Base-by-base conservation (phyloP, 2,113 vertebrate species). In the Corythaeola cristata region DNA sequence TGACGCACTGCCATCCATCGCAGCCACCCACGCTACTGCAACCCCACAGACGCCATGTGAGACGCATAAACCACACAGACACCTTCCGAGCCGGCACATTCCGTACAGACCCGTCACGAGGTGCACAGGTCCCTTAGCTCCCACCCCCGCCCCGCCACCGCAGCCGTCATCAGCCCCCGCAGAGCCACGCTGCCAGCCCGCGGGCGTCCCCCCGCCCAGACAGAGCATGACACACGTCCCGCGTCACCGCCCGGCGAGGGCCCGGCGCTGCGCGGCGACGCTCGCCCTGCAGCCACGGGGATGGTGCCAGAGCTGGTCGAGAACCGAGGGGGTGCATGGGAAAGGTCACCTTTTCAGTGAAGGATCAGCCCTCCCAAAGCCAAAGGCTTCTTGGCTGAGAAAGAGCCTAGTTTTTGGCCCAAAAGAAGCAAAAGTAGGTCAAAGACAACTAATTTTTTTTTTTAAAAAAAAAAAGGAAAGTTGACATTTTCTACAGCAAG, bases 11-110 rank as follows among this genome's bases (percentile, higher is more conserved):
- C 96, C 96, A 96, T 96, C 95, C 96, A 96, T 96, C 96, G 96
- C 96, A 97, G 96, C 94, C 96, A 97, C 96, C 96, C 96, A 96
- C 94, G 96, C 91, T 97, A 94, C 96, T 96, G 96, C 96, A 96
- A 96, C 96, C 96, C 96, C 96, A 96, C 96, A 96, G 96, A 96
- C 88, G 96, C 96, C 96, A 96, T 95, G 94, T 96, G 96, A 97
- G 96, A 96, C 14, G 96, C 96, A 96, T 91, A 95, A 93, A 93
- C 94, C 96, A 97, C 96, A 97, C 96, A 94, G 89, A 96, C 91
- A 93, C 96, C 90, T 90, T 96, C 93, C 74, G 94, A 91, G 96
- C 95, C 96, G 96, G 96, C 96, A 97, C 94, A 95, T 95, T 96
- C 19, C 37, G 62, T 77, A 93, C 93, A 96, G 94, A 96, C 96